Evolutionary conservation across 2,888 invertebrate genomes (phyloP).

Genomic region (Germaria angustata): DNA sequence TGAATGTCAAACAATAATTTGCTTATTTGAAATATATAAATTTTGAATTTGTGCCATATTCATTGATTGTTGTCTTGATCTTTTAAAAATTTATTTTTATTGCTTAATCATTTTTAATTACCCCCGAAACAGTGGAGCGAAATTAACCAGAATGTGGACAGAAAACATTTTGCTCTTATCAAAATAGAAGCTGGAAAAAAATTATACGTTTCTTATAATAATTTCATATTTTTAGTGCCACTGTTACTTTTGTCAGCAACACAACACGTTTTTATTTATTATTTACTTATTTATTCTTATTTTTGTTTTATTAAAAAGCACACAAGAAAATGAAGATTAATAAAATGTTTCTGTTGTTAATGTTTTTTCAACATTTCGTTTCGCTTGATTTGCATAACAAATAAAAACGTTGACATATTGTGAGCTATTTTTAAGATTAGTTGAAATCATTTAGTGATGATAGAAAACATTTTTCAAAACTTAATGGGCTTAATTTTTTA

Average conservation of each 20-base stretch:
- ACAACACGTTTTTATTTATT: conserved; percentile 43
- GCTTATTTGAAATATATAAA: conserved; percentile 26
- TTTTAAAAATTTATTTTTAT: conserved; percentile 55
- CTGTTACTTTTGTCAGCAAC: conserved; percentile 28
- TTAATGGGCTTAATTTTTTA: conserved; percentile 60
- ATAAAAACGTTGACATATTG: conserved; percentile 77
- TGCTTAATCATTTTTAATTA: conserved; percentile 58
- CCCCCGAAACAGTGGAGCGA: conserved; percentile 37
- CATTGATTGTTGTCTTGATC: conserved; percentile 55
- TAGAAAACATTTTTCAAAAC: conserved; percentile 65
- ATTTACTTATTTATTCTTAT: conserved; percentile 1
- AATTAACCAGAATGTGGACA: neutral
- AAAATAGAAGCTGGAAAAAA: neutral
- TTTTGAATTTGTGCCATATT: conserved; percentile 34
- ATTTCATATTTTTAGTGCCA: neutral
- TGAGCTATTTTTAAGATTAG: conserved; percentile 71
- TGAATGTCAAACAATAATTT: conserved; percentile 26
- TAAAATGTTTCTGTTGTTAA: conserved; percentile 39
- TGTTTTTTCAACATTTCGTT: conserved; percentile 34
- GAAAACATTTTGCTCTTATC: neutral
- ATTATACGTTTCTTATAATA: neutral
- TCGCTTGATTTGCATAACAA: conserved; percentile 75
- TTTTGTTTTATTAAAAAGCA: neutral
- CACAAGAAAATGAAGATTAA: conserved; percentile 54
- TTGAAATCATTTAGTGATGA: conserved; percentile 66